Percentiles rank a stretch among this genome's conserved stretches.
These are phyloP conservation scores for Drosophila greeni DNA, from an alignment of 2,888 invertebrate genomes.

Conservation along the genomic window DNA sequence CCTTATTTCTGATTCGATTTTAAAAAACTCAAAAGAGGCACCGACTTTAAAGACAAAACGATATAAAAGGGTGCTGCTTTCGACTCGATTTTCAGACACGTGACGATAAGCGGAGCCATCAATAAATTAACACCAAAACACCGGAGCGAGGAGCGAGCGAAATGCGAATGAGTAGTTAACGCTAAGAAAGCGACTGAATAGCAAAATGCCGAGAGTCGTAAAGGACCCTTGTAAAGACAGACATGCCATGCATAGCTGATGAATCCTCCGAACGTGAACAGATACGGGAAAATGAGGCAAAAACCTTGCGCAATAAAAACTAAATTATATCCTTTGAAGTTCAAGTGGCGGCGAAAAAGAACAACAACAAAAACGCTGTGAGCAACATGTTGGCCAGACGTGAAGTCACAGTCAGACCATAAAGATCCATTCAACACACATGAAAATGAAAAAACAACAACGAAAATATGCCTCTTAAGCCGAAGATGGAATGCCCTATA, in stretches of 20 bases:
- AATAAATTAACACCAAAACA: slow-evolving; percentile 62
- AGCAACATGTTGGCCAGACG: slow-evolving; percentile 64
- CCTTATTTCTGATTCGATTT: neutral
- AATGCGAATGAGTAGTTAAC: slow-evolving; percentile 36
- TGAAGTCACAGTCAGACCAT: slow-evolving; percentile 23
- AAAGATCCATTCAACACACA: slow-evolving; percentile 12
- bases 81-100: slow-evolving; percentile 38
- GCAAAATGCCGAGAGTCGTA: slow-evolving; percentile 35
- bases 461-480: no score
- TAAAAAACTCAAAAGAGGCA: neutral
- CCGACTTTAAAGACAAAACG: slow-evolving; percentile 1
- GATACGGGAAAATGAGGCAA: slow-evolving; percentile 21
- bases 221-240: slow-evolving; percentile 58
- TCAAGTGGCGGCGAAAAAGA: slow-evolving; percentile 58
- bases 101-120: slow-evolving; percentile 53
- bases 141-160: slow-evolving; percentile 5
- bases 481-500: neutral
- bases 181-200: slow-evolving; percentile 9
- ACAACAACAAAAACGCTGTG: slow-evolving; percentile 40
- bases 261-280: slow-evolving; percentile 43
- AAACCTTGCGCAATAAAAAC: slow-evolving; percentile 69
- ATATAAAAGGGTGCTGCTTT: slow-evolving; percentile 1
- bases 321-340: slow-evolving; percentile 71
- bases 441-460: neutral
- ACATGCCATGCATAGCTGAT: slow-evolving; percentile 69